Conservation (phyloP, 1,140 invertebrate species). For the Nilaparvata lugens region DNA sequence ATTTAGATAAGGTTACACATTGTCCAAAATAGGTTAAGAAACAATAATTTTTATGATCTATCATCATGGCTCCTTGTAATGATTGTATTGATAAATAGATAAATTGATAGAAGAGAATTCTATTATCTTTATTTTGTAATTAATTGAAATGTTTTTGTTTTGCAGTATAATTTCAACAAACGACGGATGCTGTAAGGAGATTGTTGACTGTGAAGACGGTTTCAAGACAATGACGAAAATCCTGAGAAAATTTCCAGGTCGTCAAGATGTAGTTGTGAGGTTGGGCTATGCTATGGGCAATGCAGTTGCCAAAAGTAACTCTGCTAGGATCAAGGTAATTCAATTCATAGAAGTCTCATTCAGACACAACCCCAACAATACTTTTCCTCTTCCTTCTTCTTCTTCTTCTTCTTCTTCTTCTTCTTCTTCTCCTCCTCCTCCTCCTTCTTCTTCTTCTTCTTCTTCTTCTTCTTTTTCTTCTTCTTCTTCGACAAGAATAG, state of each 20-base stretch:
- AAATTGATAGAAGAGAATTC: neutral
- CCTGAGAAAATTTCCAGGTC: conserved; percentile 46
- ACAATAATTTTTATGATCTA: too few relatives aligned
- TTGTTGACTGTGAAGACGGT: conserved; percentile 43
- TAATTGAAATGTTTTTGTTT: conserved; percentile 24
- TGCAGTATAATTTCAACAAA: conserved; percentile 66
- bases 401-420: too few relatives aligned
- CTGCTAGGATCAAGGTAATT: conserved; percentile 47
- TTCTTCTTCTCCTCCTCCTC: too few relatives aligned
- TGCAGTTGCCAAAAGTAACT: conserved; percentile 58
- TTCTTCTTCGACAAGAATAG: too few relatives aligned
- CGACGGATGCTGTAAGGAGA: conserved; percentile 55
- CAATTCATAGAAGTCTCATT: neutral
- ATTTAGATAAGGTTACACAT: too few relatives aligned
- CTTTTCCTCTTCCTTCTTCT: too few relatives aligned
- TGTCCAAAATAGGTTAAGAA: too few relatives aligned
- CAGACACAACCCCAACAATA: too few relatives aligned
- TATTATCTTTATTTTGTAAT: neutral
- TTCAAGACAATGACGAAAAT: conserved; percentile 44
- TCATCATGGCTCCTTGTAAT: too few relatives aligned
- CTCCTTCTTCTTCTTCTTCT: too few relatives aligned
- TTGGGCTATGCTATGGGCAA: conserved; percentile 70
- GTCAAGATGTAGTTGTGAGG: conserved; percentile 57
- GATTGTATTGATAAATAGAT: neutral
- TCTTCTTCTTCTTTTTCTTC: too few relatives aligned